phyloP scores from a whole-genome alignment of 2,888 invertebrate species.

The Nasonia oneida region DNA sequence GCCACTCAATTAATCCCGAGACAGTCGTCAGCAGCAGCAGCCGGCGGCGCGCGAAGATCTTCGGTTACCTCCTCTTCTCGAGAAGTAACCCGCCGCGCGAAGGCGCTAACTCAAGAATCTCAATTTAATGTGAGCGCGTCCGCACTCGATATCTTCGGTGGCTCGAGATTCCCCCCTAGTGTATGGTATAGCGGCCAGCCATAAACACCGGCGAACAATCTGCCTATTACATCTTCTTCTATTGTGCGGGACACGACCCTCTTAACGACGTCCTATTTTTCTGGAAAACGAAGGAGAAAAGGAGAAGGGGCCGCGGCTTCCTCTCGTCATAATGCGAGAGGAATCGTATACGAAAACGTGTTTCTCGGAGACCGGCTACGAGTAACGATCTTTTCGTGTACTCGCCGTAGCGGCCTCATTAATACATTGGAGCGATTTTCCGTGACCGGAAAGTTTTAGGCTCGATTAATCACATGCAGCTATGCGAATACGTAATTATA shows the following conservation, averaged over 20 bases:
- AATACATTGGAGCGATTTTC: too few relatives aligned
- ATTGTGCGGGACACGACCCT: conserved; percentile 30
- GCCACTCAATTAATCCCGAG: conserved; percentile 40
- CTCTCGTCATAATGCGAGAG: conserved; percentile 21
- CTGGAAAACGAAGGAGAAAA: not conserved
- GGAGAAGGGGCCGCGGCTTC: not conserved
- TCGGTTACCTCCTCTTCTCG: conserved; percentile 23
- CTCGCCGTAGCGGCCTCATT: too few relatives aligned
- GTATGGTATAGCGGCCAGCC: not conserved
- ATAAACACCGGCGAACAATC: conserved; percentile 57
- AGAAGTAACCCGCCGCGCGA: conserved; percentile 25
- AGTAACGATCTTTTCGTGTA: too few relatives aligned
- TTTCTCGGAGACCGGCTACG: not conserved
- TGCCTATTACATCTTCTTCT: conserved; percentile 59
- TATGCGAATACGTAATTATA: not conserved
- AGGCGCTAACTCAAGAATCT: conserved; percentile 49
- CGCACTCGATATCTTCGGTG: conserved; percentile 50
- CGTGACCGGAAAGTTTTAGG: too few relatives aligned
- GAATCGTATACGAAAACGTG: conserved; percentile 16
- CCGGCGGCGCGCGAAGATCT: conserved; percentile 5
- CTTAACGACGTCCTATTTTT: conserved; percentile 53
- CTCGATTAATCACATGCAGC: too few relatives aligned
- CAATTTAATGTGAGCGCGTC: conserved; percentile 62
- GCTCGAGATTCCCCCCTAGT: conserved; percentile 42
- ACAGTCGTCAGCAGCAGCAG: not conserved